These are phyloP conservation scores for Sebastolobus altivelis DNA, from an alignment of 2,797 vertebrate species.

Conservation along the genomic window DNA sequence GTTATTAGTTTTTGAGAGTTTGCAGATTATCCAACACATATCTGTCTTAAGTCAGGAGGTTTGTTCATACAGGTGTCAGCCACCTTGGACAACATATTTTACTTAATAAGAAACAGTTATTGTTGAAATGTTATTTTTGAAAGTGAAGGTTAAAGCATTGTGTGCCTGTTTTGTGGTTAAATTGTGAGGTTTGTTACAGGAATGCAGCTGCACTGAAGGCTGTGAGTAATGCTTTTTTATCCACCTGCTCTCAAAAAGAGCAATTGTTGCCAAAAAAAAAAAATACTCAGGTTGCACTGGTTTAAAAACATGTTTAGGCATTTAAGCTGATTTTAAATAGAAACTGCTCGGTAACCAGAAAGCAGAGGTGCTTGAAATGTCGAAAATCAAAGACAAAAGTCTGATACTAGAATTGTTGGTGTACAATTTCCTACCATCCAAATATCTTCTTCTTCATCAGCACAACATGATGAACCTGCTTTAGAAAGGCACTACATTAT, in stretches of 20 bases:
- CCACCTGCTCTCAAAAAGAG: background rate
- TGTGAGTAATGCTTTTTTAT: background rate
- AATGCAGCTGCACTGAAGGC: background rate
- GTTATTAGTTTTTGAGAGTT: background rate
- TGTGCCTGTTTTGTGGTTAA: background rate
- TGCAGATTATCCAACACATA: background rate
- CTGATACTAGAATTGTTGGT: background rate
- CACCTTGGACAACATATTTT: background rate
- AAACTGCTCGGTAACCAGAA: fast-evolving
- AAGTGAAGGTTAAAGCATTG: background rate
- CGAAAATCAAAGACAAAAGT: background rate
- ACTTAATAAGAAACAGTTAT: background rate
- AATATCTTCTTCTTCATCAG: background rate
- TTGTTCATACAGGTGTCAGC: background rate
- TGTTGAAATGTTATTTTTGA: background rate
- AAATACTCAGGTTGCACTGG: background rate
- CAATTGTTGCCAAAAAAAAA: background rate
- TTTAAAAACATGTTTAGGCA: too few relatives aligned
- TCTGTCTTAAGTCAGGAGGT: background rate
- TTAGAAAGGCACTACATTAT: background rate
- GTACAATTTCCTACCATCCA: background rate
- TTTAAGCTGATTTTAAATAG: background rate
- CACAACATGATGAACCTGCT: background rate
- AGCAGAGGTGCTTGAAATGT: background rate
- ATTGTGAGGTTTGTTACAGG: background rate